Evolutionary conservation across 1,140 invertebrate species (phyloP), one percentile per base, ranked within the genome.

Genomic region (Lasioglossum baleicum): DNA sequence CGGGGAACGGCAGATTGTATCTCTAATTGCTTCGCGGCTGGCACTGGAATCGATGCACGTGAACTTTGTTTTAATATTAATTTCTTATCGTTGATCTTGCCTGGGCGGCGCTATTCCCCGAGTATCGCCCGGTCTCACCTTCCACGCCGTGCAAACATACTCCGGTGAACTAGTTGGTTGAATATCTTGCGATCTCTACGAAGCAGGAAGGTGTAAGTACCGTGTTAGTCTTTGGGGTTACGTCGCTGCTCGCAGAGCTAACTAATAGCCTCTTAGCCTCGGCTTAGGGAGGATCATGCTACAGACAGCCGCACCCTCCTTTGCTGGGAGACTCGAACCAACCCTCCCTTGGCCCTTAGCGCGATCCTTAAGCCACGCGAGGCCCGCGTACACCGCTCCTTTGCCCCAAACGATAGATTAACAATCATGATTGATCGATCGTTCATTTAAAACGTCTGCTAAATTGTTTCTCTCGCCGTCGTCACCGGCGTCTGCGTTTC

Each of bases 211-310:
- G 81, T 88, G 88, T 89, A 89, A 89, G 90, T 86, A 86, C 83
- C 85, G 75, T 89, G 90, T 90, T 90, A 85, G 86, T 88, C 88
- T 88, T 87, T 83, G 77, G 86, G 86, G 88, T 90, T 89, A 90
- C 83, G 90, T 89, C 87, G 82, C 83, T 86, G 82, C 86, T 87
- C 84, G 81, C 83, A 76, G 72, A 90, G 90, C 89, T 91, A 91
- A 90, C 90, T 90, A 91, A 91, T 91, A 91, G 90, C 88, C 90
- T 90, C 90, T 90, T 91, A 91, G 86, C 86, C 86, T 83, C 77
- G 87, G 89, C 90, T 90, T 91, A 90, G 74, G 82, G 58, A 80
- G 89, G 89, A 91, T 90, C 89, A 90, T 77, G 83, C 87, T 87
- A 77, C 83, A 75, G 79, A 84, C 79, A 81, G 80, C 88, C 83